Percentiles rank a stretch among this genome's conserved stretches.
Conservation (phyloP, 2,888 invertebrate genomes). For the Colletes collaris region DNA sequence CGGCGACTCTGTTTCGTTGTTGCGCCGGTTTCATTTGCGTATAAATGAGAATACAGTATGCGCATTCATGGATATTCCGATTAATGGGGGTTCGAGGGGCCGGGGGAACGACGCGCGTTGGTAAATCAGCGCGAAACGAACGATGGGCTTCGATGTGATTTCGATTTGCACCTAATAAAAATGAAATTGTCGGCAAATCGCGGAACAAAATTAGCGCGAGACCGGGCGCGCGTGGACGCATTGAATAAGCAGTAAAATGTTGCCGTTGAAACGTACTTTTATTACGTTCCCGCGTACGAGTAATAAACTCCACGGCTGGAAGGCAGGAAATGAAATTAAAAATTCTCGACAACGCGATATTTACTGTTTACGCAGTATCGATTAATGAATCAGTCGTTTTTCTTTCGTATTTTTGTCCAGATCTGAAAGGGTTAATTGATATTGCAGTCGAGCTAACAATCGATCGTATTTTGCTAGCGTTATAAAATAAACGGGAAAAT, state of each 20-base stretch:
- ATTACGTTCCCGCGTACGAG: not conserved
- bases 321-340: not conserved
- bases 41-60: constrained; percentile 54
- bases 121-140: constrained; percentile 39
- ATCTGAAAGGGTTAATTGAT: no score
- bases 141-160: constrained; percentile 3
- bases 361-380: no score
- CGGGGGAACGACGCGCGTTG: not conserved
- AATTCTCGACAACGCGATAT: not conserved
- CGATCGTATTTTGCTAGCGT: not conserved
- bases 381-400: no score
- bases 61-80: constrained; percentile 41
- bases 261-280: not conserved
- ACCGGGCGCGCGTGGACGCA: not conserved
- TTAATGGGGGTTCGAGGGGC: constrained; percentile 32
- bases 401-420: no score
- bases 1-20: not conserved
- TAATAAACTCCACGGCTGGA: not conserved
- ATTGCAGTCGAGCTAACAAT: no score
- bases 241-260: not conserved
- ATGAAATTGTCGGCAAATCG: constrained; percentile 17
- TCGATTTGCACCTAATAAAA: constrained; percentile 33
- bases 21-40: constrained; percentile 47
- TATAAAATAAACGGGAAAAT: not conserved
- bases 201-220: constrained; percentile 16